These are phyloP conservation scores for Psephotus haematonotus DNA, from an alignment of 2,113 vertebrate species.

Conservation along the genomic window DNA sequence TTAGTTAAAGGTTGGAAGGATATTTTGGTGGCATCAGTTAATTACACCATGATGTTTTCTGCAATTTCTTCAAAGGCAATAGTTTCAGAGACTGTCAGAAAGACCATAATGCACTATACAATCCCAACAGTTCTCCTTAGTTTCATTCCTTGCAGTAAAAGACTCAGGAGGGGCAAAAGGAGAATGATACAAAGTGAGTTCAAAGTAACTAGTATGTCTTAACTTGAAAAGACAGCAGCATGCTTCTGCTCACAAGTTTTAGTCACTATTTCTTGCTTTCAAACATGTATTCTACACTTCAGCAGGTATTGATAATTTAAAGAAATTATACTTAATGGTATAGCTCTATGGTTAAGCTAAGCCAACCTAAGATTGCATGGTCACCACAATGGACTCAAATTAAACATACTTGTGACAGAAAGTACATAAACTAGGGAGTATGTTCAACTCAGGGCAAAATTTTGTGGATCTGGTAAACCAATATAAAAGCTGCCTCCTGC, in stretches of 20 bases:
- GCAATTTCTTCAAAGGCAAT: not conserved
- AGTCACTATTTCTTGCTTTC: not conserved
- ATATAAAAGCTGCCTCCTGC: not conserved
- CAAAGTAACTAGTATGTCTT: not conserved
- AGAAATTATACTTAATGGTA: not conserved
- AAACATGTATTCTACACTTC: not conserved
- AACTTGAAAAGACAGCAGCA: not conserved
- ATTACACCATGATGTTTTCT: not conserved
- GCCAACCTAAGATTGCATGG: not conserved
- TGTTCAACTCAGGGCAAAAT: not conserved
- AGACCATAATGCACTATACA: not conserved
- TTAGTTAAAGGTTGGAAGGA: not conserved
- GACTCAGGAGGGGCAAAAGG: not conserved
- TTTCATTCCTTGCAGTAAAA: not conserved
- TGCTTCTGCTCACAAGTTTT: not conserved
- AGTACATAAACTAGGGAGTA: not conserved
- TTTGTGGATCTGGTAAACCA: not conserved
- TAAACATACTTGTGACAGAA: not conserved
- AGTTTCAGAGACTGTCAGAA: not conserved
- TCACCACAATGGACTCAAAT: not conserved
- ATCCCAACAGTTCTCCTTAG: not conserved
- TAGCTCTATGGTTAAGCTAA: not conserved
- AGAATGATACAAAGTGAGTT: not conserved
- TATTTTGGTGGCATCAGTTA: not conserved
- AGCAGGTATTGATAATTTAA: not conserved